Percentiles rank a stretch among this genome's conserved stretches.
These are phyloP conservation scores for Anomalospiza imberbis DNA, from an alignment of 2,797 vertebrate species.

Conservation along the genomic window DNA sequence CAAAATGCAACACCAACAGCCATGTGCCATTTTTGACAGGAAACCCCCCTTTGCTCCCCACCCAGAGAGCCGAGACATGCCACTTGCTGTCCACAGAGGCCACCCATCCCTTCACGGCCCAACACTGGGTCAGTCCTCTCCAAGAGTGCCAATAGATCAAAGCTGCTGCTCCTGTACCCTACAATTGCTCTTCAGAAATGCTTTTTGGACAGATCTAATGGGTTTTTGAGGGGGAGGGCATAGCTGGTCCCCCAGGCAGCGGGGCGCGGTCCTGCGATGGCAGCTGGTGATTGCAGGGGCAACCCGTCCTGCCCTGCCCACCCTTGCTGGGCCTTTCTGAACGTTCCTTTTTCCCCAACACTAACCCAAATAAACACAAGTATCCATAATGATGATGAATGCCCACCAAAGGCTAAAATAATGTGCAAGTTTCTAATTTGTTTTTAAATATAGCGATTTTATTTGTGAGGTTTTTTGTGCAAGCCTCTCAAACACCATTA, in stretches of 20 bases:
- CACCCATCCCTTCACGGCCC: fast-evolving
- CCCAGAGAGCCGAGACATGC: fast-evolving
- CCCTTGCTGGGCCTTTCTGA: neutral
- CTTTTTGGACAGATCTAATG: neutral
- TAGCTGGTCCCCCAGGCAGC: fast-evolving
- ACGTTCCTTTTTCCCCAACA: neutral
- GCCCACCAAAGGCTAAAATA: constrained; percentile 62
- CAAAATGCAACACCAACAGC: fast-evolving
- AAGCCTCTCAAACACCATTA: constrained; percentile 68
- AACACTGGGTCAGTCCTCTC: fast-evolving
- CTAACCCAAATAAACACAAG: constrained; percentile 66
- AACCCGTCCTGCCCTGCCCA: fast-evolving
- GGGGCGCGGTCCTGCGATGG: fast-evolving
- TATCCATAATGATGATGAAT: constrained; percentile 66
- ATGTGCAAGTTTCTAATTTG: constrained; percentile 63
- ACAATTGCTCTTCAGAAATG: neutral
- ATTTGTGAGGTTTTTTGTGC: constrained; percentile 43
- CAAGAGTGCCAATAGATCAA: neutral
- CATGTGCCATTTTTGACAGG: fast-evolving
- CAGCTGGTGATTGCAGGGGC: neutral
- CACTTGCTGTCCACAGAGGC: fast-evolving
- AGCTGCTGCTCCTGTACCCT: neutral
- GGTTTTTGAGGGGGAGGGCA: neutral
- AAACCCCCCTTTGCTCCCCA: fast-evolving
- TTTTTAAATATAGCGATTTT: constrained; percentile 60